Evolutionary conservation across 2,113 vertebrate species (phyloP), one percentile per base, ranked within the genome.

Genomic region (Chionomys nivalis): DNA sequence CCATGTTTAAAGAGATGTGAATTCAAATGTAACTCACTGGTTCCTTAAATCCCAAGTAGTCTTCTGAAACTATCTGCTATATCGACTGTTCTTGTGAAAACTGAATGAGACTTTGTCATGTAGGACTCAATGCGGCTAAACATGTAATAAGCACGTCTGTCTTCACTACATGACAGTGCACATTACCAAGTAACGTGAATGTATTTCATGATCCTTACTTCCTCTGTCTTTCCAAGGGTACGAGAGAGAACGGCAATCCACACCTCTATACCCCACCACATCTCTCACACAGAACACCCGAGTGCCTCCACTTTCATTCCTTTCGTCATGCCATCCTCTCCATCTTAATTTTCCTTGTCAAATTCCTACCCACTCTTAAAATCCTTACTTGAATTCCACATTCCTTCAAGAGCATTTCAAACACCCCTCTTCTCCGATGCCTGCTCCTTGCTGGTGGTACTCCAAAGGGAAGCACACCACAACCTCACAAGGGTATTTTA

Each of bases 401-500:
- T 47, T 87, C 24, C 75, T 79, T 81, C 58, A 86, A 78, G 63
- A 79, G 66, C 76, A 97, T 14, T 91, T 96, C 77, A 93, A 95
- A 90, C n/a, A 55, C 5, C 12, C 52, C 63, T 70, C 52, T 52
- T 91, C 94, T 91, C 44, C 93, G 52, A 86, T 47, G 36, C 61
- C 78, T 55, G 44, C 23, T 63, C 39, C 61, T 91, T 94, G 55
- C 55, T 91, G 61, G 66, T 61, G 70, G 42, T 66, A 21, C 78
- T 95, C 81, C 87, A 93, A 82, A 87, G 89, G 42, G 70, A 79
- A 93, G 88, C 44, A 79, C 76, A 91, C 73, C 85, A 95, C 89
- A 86, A 66, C 9, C 44, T 39, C 36, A n/a, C 90, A 77, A 70
- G n/a, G 14, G 19, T 42, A 44, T 65, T 42, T 28, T 65, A 65